These are phyloP conservation scores for Danaus plexippus DNA, from an alignment of 1,140 invertebrate species.

Conservation along the genomic window DNA sequence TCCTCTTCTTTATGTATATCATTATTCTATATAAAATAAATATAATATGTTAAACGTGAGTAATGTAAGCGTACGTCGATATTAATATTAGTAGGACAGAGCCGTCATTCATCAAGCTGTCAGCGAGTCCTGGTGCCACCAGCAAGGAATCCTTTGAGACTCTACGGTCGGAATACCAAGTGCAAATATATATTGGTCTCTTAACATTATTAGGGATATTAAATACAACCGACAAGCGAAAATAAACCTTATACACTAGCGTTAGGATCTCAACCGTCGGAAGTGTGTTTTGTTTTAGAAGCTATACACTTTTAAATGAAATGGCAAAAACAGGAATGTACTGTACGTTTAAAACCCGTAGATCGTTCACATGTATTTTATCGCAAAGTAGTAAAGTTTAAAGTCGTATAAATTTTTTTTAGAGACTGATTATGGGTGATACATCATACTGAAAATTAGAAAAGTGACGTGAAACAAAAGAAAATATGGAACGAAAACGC, in stretches of 20 bases:
- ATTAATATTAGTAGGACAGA: no score
- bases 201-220: conserved; percentile 14
- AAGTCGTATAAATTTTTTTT: conserved; percentile 11
- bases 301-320: conserved; percentile 2
- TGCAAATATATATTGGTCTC: conserved; percentile 19
- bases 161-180: conserved; percentile 8
- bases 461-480: conserved; percentile 41
- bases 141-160: conserved; percentile 2
- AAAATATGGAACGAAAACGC: conserved; percentile 28
- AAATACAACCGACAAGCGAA: background rate
- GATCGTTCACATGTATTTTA: conserved; percentile 12
- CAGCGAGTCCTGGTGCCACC: conserved; percentile 16
- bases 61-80: no score
- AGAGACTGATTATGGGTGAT: conserved; percentile 14
- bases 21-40: background rate
- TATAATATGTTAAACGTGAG: background rate
- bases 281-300: background rate
- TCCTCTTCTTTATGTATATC: background rate
- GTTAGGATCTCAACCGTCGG: background rate
- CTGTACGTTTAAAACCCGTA: conserved; percentile 3
- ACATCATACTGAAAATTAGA: conserved; percentile 29
- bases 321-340: conserved; percentile 15
- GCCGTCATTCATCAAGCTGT: conserved; percentile 37
- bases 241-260: conserved; percentile 4
- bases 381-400: conserved; percentile 15